Base-by-base conservation (phyloP, 1,140 invertebrate genomes). In the Macrosteles quadrilineatus region DNA sequence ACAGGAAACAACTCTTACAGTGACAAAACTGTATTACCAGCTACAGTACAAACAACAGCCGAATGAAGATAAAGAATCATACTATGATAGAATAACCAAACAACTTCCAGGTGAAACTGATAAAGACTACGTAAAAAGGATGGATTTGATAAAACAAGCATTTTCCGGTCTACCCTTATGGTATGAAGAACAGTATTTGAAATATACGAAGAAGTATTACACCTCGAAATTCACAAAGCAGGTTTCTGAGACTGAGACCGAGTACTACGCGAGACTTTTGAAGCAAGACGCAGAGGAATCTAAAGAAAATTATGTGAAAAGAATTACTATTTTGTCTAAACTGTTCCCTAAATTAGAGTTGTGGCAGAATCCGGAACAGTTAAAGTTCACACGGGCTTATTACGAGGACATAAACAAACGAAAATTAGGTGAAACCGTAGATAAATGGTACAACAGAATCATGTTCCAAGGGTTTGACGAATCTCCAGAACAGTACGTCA, bases 251-350 rank as follows among this genome's bases (percentile, higher is more conserved):
- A 30, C 2, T 14, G 27, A 25, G 4, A 25, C 4, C 55, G 27
- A 25, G 9, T 59, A 59, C 27, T 59, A 59, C 27, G 2, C 27
- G 12, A 14, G 55, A 14, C 27, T 59, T 27, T 59, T 59, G 23
- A 59, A 30, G n/a, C 55, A 59, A 59, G 55, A 59, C 9, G 27
- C 2, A 1, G 27, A 9, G 23, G 55, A 59, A 59, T 27, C 21
- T 29, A 59, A 11, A 29, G 55, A 29, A 27, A 59, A 59, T 25
- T 59, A 59, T 25, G 55, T 59, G 14, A 59, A 59, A n/a, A 59
- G 55, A 29, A 29, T 59, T 6, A 59, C 12, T 14, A 59, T 27
- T 9, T 11, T 59, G 27, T 59, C 55, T 21, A 59, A 14, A 29
- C 55, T 59, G 25, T 59, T 59, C 27, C 27, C 55, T 6, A 23